A percentile compares a stretch with the other conserved stretches of the same genome.
Conservation (phyloP, 2,113 vertebrate species). For the Platanista minor region DNA sequence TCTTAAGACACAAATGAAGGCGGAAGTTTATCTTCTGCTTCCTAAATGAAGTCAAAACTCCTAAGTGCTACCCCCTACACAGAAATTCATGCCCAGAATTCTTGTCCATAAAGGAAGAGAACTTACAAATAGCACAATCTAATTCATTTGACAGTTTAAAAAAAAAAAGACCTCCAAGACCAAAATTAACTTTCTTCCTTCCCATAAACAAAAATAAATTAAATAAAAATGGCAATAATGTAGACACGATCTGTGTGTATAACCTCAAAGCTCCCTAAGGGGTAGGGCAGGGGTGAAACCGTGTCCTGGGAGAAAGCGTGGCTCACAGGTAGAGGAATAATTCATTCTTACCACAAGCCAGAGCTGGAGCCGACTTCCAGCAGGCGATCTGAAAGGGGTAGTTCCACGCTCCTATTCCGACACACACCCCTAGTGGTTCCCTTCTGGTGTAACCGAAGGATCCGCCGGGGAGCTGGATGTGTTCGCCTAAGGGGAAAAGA, state of each 20-base stretch:
- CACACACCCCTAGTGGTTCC: conserved; percentile 95
- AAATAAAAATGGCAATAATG: neutral
- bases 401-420: conserved; percentile 96
- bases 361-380: conserved; percentile 92
- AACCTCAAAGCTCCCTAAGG: neutral
- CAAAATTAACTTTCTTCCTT: neutral
- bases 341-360: conserved; percentile 90
- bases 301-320: rapidly evolving
- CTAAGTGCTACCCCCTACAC: no score
- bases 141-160: neutral
- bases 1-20: neutral
- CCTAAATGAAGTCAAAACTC: neutral
- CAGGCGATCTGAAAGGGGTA: conserved; percentile 92
- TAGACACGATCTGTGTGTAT: rapidly evolving
- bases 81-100: neutral
- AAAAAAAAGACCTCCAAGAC: neutral
- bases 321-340: neutral
- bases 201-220: neutral
- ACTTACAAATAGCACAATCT: neutral
- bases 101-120: neutral
- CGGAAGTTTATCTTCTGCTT: neutral
- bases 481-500: conserved; percentile 85
- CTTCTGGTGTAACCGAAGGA: conserved; percentile 93
- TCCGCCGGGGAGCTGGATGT: conserved; percentile 91
- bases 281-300: rapidly evolving